These are phyloP conservation scores for Aldrovandia affinis DNA, from an alignment of 2,797 vertebrate genomes.

Conservation along the genomic window DNA sequence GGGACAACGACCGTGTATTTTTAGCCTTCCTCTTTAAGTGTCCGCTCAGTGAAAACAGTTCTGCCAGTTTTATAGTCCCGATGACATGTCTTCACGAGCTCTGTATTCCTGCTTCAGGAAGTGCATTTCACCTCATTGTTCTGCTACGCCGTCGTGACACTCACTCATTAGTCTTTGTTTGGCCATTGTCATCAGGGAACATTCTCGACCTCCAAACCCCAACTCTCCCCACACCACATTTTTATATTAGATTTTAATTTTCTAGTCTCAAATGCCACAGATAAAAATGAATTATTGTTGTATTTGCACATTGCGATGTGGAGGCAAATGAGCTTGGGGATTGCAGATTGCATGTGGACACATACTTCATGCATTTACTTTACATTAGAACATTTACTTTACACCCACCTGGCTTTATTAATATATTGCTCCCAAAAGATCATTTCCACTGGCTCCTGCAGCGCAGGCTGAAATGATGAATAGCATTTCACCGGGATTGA, in stretches of 20 bases:
- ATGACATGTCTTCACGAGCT: not conserved
- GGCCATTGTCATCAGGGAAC: not conserved
- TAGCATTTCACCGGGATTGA: not conserved
- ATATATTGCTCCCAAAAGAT: constrained; percentile 31
- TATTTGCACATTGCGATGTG: constrained; percentile 15
- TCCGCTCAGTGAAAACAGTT: not conserved
- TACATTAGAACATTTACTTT: constrained; percentile 31
- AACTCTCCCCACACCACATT: not conserved
- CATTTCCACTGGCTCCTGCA: constrained; percentile 11
- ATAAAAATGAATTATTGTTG: constrained; percentile 40
- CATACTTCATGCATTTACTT: too few relatives aligned
- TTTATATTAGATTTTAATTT: not conserved
- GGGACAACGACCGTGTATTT: not conserved
- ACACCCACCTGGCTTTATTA: constrained; percentile 13
- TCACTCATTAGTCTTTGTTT: not conserved
- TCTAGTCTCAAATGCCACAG: not conserved
- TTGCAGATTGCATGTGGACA: constrained; percentile 20
- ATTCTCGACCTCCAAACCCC: not conserved
- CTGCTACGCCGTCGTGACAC: not conserved
- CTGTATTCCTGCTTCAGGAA: constrained; percentile 15
- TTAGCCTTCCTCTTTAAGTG: not conserved
- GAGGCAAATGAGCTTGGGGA: constrained; percentile 38
- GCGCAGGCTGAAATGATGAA: constrained; percentile 15
- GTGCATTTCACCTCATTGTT: not conserved
- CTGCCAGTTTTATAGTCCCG: not conserved